Base-by-base conservation (phyloP, 2,888 invertebrate species). In the Acanthosepion esculentum region DNA sequence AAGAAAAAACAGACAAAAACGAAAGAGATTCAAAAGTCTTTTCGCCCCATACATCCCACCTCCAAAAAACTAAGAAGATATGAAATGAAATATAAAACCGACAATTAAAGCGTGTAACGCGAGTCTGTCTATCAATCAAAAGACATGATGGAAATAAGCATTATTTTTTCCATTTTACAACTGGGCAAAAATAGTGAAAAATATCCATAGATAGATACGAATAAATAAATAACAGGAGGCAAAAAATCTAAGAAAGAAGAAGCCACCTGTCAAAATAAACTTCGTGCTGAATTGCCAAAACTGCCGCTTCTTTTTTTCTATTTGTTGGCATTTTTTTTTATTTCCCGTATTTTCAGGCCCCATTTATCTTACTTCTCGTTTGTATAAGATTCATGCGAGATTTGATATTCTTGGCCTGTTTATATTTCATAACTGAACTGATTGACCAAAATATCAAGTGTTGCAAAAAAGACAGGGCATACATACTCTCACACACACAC, bases 211-310 rank as follows among this genome's bases (percentile, higher is more conserved):
- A 55, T 20, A 55, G 4, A 20, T 20, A 20, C 55, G 20, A 15
- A 55, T 20, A 55, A 15, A 55, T 20, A 55, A 15, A 55, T 55
- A 55, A n/a, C 12, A 78, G n/a, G 18, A n/a, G 15, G 15, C n/a
- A 78, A n/a, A n/a, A 78, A 10, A 78, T 1, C n/a, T n/a, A 78
- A 12, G 78, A 78, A 78, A 78, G 15, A n/a, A 78, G n/a, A 78
- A 78, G n/a, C 78, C 78, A n/a, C n/a, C 78, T 78, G 78, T 78
- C n/a, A 78, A 78, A 78, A 78, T 78, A 78, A 33, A 78, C 78
- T 78, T n/a, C n/a, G 78, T 78, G n/a, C 78, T 78, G 78, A 78
- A 78, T 78, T 2, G n/a, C 78, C n/a, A 78, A 78, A 78, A 78
- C 15, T 78, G n/a, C 18, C 12, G 10, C 78, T n/a, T n/a, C 23